Base-by-base conservation (phyloP, 2,797 vertebrate genomes). In the Clamator glandarius region DNA sequence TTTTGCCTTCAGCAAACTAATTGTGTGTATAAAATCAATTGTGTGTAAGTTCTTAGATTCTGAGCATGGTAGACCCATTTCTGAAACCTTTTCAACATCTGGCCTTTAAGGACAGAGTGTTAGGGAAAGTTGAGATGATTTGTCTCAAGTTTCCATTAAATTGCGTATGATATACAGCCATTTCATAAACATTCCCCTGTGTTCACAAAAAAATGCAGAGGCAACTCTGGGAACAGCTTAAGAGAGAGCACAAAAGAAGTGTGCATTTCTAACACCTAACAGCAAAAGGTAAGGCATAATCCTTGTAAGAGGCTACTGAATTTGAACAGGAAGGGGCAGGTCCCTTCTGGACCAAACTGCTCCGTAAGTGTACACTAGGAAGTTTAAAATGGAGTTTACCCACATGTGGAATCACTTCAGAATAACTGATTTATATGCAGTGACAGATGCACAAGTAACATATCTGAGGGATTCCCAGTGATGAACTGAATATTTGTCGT, bases 91-190 rank as follows among this genome's bases (percentile, higher is more conserved):
- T 57, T 89, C 87, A 87, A 88, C 63, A 91, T 51, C 84, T 79
- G 67, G 63, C 29, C 73, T 91, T 86, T 88, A 86, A 78, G 69
- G 84, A 88, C 51, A 74, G 67, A 62, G 25, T 5, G 11, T 74
- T 81, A 86, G 54, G 57, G 33, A 75, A 75, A 94, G 59, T 14
- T 76, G 63, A 86, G 76, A 70, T 83, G 51, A 55, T 84, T 67
- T 91, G 89, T 89, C 87, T 87, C 90, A 61, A 74, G 67, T 67
- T 91, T 72, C 89, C 79, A 73, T 73, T 87, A 79, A 69, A 81
- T 51, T 0, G 0, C 0, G 0, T 57, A 44, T n/a, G 66, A 91
- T 74, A 75, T 23, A 74, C 19, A 86, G 67, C 44, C 36, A 50
- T 57, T 89, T 67, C 67, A 86, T 69, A 91, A 92, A 78, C 36